Base-by-base conservation (phyloP, 2,888 invertebrate genomes). In the Scaptomyza flava region DNA sequence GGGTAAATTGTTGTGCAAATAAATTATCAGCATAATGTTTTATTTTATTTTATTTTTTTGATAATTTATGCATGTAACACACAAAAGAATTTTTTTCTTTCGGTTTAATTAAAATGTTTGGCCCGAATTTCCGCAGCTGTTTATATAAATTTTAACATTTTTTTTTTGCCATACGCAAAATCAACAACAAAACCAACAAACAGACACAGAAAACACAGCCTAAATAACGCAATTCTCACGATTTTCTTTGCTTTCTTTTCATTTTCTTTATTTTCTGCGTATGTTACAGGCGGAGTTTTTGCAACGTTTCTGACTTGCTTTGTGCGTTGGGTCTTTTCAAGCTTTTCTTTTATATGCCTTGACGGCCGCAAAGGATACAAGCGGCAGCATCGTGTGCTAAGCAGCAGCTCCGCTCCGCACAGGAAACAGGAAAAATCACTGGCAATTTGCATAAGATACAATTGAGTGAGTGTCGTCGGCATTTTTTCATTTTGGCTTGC, bases 381-480 rank as follows among this genome's bases (percentile, higher is more conserved):
- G 38, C 38, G 17, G 14, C 17, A 46, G 50, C 30, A 30, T 17
- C 17, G 17, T 17, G 17, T 17, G 17, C 17, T 17, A 17, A 17
- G 17, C 17, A 17, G 17, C 17, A 17, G 17, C 17, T 17, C 17
- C 17, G 38, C 23, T 31, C 54, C 33, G 60, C 62, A 63, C 72
- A 75, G 76, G 72, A 67, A 77, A 70, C 79, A 86, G 87, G 85
- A 84, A 87, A 84, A 84, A 89, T 84, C 89, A 85, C 84, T 73
- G 89, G 82, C 87, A 89, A 84, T 84, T 84, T 84, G 84, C 84
- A 84, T 84, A 84, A 84, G 87, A 89, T 89, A 87, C 87, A 89
- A 83, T 83, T 83, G 83, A 87, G 89, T 89, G 83, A 89, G 85
- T 89, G 82, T 82, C 74, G 80, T 79, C 67, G 73, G 59, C 46